Conservation (phyloP, 2,797 vertebrate species). For the Chloroceryle amazona region DNA sequence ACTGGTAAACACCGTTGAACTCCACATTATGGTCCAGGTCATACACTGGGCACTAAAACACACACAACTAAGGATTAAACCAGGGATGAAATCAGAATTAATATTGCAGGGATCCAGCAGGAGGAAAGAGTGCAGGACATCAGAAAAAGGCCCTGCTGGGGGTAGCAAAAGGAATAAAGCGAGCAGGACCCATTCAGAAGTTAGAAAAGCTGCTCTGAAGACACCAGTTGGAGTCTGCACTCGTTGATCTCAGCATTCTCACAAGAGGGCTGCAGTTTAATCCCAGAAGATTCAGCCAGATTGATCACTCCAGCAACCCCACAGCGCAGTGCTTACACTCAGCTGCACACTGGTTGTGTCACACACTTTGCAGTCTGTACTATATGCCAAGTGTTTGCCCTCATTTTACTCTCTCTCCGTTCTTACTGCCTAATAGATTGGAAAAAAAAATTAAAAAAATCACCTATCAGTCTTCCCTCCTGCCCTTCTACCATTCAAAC, state of each 20-base stretch:
- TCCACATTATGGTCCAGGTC: slow-evolving; percentile 86
- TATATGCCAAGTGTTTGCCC: not conserved
- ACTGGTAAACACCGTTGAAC: slow-evolving; percentile 85
- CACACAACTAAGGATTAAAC: slow-evolving; percentile 4
- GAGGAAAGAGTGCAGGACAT: not conserved
- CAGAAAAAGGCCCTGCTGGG: not conserved
- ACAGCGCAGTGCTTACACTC: not conserved
- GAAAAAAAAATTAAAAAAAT: not conserved
- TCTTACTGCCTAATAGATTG: not conserved
- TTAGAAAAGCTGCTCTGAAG: not conserved
- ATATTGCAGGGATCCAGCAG: not conserved
- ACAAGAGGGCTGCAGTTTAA: not conserved
- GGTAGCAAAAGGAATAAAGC: not conserved
- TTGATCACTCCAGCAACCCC: not conserved
- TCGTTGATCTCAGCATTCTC: not conserved
- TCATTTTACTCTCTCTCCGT: not conserved
- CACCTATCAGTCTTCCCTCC: not conserved
- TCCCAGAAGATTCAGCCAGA: not conserved
- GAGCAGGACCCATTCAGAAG: not conserved
- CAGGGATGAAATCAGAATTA: not conserved
- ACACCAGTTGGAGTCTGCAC: not conserved
- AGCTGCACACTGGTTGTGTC: not conserved
- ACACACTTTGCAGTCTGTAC: not conserved
- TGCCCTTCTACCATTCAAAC: not conserved
- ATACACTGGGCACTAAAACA: slow-evolving; percentile 84